A percentile compares a stretch with the other conserved stretches of the same genome.
phyloP scores from a whole-genome alignment of 2,113 vertebrate species.

The Ptilorrhoa leucosticta region DNA sequence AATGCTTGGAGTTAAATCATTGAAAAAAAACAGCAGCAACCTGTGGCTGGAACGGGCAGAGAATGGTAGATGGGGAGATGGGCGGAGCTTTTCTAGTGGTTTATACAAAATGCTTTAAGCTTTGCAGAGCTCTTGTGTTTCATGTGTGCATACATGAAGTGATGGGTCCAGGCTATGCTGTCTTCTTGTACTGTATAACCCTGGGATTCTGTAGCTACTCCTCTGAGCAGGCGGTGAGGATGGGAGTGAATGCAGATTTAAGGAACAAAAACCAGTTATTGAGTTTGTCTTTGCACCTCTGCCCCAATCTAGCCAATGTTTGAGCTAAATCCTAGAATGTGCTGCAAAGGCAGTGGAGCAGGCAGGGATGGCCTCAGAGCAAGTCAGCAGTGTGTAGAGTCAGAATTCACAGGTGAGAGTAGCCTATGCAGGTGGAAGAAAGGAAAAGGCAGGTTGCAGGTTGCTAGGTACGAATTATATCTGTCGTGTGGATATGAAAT shows the following conservation, averaged over 20 bases:
- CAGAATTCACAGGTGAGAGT: neutral
- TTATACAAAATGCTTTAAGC: neutral
- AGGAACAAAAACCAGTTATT: neutral
- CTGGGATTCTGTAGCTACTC: neutral
- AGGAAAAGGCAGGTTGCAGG: neutral
- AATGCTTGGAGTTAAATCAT: conserved; percentile 64
- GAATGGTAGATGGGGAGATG: neutral
- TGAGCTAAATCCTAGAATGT: neutral
- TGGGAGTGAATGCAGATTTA: neutral
- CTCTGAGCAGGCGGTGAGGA: neutral
- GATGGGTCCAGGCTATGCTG: neutral
- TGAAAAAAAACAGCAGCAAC: conserved; percentile 26
- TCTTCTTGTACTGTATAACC: rapidly evolving
- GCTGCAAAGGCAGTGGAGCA: neutral
- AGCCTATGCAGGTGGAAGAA: neutral
- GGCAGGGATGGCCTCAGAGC: neutral
- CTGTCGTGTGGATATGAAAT: rapidly evolving
- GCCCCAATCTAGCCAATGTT: neutral
- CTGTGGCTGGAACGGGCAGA: conserved; percentile 15
- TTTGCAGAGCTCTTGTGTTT: neutral
- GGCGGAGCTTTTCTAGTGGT: neutral
- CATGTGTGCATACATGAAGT: neutral
- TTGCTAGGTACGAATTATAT: neutral
- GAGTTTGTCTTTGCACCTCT: neutral
- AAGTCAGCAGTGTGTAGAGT: neutral